These are phyloP conservation scores for Epinotia demarniana DNA, from an alignment of 2,888 invertebrate species.

Conservation along the genomic window DNA sequence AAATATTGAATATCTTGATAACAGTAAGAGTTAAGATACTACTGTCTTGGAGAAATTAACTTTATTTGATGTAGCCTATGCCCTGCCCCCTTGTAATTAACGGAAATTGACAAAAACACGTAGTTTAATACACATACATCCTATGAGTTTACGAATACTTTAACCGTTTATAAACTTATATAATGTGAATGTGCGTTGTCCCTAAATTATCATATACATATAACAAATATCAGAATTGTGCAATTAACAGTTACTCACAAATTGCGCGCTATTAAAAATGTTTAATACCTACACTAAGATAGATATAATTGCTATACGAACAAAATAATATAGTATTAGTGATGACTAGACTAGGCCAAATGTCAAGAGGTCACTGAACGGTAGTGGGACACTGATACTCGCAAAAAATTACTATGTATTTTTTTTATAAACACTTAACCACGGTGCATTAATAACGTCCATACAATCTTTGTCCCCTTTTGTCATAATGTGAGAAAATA, in stretches of 20 bases:
- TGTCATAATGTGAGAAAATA: constrained; percentile 37
- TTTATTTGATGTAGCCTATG: too few species aligned
- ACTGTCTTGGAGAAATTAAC: too few species aligned
- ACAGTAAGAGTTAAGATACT: too few species aligned
- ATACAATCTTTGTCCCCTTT: constrained; percentile 32
- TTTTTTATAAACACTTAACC: neutral
- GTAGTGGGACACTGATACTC: constrained; percentile 1
- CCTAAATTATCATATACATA: neutral
- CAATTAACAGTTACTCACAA: neutral
- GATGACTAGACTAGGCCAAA: constrained; percentile 20
- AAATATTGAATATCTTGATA: too few species aligned
- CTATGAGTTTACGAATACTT: too few species aligned
- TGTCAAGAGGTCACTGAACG: constrained; percentile 10
- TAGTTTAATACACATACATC: too few species aligned
- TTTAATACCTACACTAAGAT: neutral
- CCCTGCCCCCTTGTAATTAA: too few species aligned
- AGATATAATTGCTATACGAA: neutral
- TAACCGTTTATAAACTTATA: neutral
- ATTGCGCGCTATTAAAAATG: neutral
- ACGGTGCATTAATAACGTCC: constrained; percentile 17
- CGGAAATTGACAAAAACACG: too few species aligned
- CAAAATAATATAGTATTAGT: neutral
- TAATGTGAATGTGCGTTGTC: neutral
- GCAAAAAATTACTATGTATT: neutral
- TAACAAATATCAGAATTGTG: neutral